These are phyloP conservation scores for Cladopsammia gracilis DNA, from an alignment of 64 coral and sea anemone species.

Conservation along the genomic window DNA sequence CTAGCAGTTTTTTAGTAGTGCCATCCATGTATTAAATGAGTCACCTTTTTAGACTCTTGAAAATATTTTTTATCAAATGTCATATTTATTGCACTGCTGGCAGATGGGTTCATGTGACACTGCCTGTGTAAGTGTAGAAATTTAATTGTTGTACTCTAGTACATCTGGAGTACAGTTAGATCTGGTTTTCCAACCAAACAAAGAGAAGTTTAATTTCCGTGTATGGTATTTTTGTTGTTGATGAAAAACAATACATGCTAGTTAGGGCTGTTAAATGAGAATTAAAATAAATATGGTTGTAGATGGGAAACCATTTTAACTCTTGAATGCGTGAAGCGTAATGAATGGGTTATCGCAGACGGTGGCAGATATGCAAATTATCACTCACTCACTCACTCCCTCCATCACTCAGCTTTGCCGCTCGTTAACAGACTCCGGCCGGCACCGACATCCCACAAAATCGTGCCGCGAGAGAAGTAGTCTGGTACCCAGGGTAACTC, in stretches of 20 bases:
- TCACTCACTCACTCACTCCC: too few species aligned
- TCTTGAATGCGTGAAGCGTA: too few species aligned
- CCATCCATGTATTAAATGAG: neutral
- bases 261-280: neutral
- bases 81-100: constrained; percentile 31
- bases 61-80: neutral
- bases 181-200: neutral
- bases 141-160: neutral
- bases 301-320: neutral
- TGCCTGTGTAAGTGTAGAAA: neutral
- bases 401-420: too few species aligned
- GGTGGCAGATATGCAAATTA: too few species aligned
- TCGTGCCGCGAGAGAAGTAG: too few species aligned
- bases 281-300: neutral
- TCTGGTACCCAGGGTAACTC: too few species aligned
- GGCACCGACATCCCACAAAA: too few species aligned
- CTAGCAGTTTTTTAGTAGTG: neutral
- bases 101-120: neutral
- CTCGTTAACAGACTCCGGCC: too few species aligned
- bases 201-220: neutral
- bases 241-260: neutral
- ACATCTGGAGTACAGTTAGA: neutral
- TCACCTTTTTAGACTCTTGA: constrained; percentile 11
- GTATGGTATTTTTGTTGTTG: constrained; percentile 17
- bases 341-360: too few species aligned